A percentile compares a stretch with the other conserved stretches of the same genome.
Evolutionary conservation across 2,113 vertebrate species (phyloP).

Genomic region (Corythoichthys intestinalis): DNA sequence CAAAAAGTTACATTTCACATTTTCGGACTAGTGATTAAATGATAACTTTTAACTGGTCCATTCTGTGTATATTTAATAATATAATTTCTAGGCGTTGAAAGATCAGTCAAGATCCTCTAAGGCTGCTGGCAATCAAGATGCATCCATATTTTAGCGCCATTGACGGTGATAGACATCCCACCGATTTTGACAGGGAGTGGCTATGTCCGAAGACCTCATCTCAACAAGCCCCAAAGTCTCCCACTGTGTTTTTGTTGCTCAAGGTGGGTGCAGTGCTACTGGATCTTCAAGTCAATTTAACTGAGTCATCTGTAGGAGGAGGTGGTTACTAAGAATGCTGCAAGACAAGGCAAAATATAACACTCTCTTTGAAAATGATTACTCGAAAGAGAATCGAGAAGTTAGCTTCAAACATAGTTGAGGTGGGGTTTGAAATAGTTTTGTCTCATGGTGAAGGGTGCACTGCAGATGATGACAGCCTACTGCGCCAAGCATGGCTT

Average conservation of each 20-base stretch:
- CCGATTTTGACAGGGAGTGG: too few relatives aligned
- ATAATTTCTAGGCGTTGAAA: too few relatives aligned
- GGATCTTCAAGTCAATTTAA: constrained; percentile 43
- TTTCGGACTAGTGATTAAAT: too few relatives aligned
- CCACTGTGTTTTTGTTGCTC: constrained; percentile 1
- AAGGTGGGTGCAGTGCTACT: constrained; percentile 20
- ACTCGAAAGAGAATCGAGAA: not conserved
- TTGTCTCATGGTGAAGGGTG: constrained; percentile 43
- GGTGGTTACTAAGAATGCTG: not conserved
- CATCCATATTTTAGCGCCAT: too few relatives aligned
- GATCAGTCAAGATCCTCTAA: too few relatives aligned
- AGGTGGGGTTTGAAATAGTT: not conserved
- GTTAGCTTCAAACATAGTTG: not conserved
- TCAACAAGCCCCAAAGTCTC: not conserved
- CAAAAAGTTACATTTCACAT: too few relatives aligned
- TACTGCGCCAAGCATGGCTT: constrained; percentile 73
- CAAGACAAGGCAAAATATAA: not conserved
- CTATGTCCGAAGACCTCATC: not conserved
- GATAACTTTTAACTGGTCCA: too few relatives aligned
- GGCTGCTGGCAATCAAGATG: too few relatives aligned
- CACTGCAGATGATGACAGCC: constrained; percentile 69
- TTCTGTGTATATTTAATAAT: too few relatives aligned
- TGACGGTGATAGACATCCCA: too few relatives aligned
- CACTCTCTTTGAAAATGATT: not conserved
- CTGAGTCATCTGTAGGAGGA: constrained; percentile 43